Percentiles rank a stretch among this genome's conserved stretches.
These are phyloP conservation scores for Heterodera schachtii DNA, from an alignment of 1,140 invertebrate genomes.

Conservation along the genomic window DNA sequence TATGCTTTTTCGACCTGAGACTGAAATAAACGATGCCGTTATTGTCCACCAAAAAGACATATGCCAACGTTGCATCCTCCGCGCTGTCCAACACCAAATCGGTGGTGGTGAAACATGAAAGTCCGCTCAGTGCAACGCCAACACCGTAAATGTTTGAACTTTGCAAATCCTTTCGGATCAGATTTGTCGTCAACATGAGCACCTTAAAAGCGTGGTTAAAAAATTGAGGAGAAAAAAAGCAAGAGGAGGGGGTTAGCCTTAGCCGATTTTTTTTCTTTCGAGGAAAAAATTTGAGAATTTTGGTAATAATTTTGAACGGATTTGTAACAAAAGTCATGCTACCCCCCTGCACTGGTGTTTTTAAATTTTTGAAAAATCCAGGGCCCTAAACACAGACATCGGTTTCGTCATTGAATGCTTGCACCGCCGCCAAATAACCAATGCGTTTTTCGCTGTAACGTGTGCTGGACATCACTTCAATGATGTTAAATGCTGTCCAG, in stretches of 20 bases:
- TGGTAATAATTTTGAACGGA: too few relatives aligned
- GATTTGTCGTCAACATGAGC: slow-evolving; percentile 98
- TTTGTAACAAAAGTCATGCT: too few relatives aligned
- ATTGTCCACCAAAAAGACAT: too few relatives aligned
- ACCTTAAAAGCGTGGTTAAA: slow-evolving; percentile 66
- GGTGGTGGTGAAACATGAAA: slow-evolving; percentile 93
- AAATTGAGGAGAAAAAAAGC: neutral
- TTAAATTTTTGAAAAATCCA: neutral
- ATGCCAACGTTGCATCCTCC: too few relatives aligned
- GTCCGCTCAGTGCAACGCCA: slow-evolving; percentile 87
- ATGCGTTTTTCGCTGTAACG: slow-evolving; percentile 91
- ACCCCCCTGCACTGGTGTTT: too few relatives aligned
- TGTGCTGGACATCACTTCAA: slow-evolving; percentile 99
- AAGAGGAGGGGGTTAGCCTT: too few relatives aligned
- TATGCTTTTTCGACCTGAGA: too few relatives aligned
- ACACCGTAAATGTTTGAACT: slow-evolving; percentile 95
- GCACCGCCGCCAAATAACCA: slow-evolving; percentile 88
- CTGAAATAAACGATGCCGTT: too few relatives aligned
- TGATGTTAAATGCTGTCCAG: slow-evolving; percentile 99
- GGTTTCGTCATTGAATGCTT: slow-evolving; percentile 93
- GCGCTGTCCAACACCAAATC: slow-evolving; percentile 83
- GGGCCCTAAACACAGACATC: slow-evolving; percentile 70
- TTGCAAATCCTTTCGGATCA: slow-evolving; percentile 98
- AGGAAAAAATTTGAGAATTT: too few relatives aligned
- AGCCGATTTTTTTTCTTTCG: too few relatives aligned